Conservation (phyloP, 2,888 invertebrate genomes). For the Drosophila silvestris region DNA sequence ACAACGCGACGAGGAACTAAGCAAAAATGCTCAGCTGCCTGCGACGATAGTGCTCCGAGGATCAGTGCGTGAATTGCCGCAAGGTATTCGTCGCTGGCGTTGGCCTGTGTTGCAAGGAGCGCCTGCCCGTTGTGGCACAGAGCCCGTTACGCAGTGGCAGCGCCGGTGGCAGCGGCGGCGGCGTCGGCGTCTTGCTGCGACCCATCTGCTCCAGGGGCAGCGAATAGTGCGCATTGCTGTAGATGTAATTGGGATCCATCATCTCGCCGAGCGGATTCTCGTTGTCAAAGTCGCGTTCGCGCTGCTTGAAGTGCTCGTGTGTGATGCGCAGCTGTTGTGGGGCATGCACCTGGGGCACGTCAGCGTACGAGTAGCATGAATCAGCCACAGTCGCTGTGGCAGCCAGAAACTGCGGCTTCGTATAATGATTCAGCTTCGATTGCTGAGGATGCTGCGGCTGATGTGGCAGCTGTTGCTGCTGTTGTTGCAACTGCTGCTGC, state of each 20-base stretch:
- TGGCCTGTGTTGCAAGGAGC: slow-evolving; percentile 77
- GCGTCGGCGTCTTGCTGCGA: slow-evolving; percentile 82
- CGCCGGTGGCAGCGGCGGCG: slow-evolving; percentile 84
- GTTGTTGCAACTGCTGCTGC: slow-evolving; percentile 10
- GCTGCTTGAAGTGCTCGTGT: slow-evolving; percentile 83
- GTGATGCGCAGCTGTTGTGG: slow-evolving; percentile 73
- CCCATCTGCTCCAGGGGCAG: slow-evolving; percentile 83
- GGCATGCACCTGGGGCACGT: slow-evolving; percentile 80
- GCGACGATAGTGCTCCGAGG: slow-evolving; percentile 77
- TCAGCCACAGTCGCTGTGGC: slow-evolving; percentile 78
- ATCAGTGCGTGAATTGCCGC: slow-evolving; percentile 83
- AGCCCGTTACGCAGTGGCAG: slow-evolving; percentile 84
- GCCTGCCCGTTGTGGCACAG: slow-evolving; percentile 77
- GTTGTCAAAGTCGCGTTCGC: slow-evolving; percentile 65
- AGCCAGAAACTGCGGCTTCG: slow-evolving; percentile 80
- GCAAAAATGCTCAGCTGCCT: slow-evolving; percentile 81
- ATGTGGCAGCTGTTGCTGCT: slow-evolving; percentile 19
- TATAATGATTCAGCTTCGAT: slow-evolving; percentile 79
- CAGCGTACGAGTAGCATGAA: slow-evolving; percentile 82
- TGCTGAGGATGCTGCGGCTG: slow-evolving; percentile 33
- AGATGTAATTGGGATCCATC: slow-evolving; percentile 84
- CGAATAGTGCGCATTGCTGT: slow-evolving; percentile 84
- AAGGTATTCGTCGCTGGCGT: slow-evolving; percentile 72
- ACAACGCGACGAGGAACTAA: slow-evolving; percentile 61
- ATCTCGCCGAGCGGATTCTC: slow-evolving; percentile 70